phyloP scores from a whole-genome alignment of 2,113 vertebrate species.

The Cottus gobio region DNA sequence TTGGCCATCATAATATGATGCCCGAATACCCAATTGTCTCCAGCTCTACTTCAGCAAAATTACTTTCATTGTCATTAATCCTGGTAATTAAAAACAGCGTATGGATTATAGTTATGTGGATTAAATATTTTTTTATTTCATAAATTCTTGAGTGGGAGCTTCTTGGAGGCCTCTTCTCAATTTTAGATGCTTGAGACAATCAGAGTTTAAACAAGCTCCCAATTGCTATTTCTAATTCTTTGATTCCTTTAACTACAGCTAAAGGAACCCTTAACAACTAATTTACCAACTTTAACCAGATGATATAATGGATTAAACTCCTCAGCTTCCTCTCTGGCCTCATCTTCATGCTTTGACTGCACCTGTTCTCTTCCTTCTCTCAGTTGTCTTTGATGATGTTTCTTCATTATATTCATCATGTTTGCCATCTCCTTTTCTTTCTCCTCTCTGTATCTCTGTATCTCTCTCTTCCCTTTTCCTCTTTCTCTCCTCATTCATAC shows the following conservation, averaged over 20 bases:
- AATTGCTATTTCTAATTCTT: accelerated
- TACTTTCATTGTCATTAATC: too few species aligned
- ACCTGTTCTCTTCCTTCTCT: background rate
- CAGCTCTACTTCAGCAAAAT: too few species aligned
- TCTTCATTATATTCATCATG: background rate
- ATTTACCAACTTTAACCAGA: background rate
- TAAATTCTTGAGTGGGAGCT: too few species aligned
- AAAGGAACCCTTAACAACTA: background rate
- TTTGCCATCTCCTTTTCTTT: background rate
- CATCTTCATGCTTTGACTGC: background rate
- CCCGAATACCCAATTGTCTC: too few species aligned
- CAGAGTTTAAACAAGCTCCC: background rate
- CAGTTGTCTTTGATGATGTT: background rate
- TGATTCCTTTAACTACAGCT: background rate
- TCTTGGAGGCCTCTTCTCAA: background rate
- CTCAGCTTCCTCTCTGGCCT: background rate
- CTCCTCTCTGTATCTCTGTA: background rate
- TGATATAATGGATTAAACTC: accelerated
- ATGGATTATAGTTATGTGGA: background rate
- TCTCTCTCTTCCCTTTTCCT: background rate
- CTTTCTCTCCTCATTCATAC: background rate
- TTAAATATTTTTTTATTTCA: background rate
- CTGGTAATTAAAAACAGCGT: background rate
- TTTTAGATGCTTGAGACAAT: too few species aligned
- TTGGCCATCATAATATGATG: too few species aligned